Base-by-base conservation (phyloP, 2,888 invertebrate genomes). In the Drosophila maculinotata region DNA sequence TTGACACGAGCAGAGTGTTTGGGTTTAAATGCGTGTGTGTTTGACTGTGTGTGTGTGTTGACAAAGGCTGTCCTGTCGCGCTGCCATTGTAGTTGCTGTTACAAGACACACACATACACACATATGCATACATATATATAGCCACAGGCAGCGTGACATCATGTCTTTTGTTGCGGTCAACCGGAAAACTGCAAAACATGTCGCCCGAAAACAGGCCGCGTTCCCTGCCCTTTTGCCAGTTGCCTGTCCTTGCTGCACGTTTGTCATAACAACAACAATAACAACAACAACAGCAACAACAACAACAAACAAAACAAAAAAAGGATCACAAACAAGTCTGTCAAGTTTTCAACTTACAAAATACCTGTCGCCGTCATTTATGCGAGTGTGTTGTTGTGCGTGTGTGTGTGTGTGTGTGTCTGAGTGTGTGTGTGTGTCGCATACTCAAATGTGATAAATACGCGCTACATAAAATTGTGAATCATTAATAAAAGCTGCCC, bases 81-180 rank as follows among this genome's bases (percentile, higher is more conserved):
- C 86, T 86, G 79, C 87, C 78, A 74, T 77, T 78, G 70, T 79
- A 74, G 75, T 69, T 60, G 67, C 68, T 72, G 68, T 74, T 71
- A 80, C 83, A 80, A 79, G 76, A 77, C 54, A 59, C 39, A 59
- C 45, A 45, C 1, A 28, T 10, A 9, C 44, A 30, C 20, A 20
- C 4, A 4, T 20, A 20, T 20, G 4, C 2, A 20, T 20, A 20
- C 4, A 20, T 20, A 20, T 20, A 4, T 26, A 12, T 35, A 41
- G 41, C 59, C 65, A 31, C 69, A 79, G 85, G 78, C 84, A 79
- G 81, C 82, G 87, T 90, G 89, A 89, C 89, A 89, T 88, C 87
- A 88, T 89, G 89, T 89, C 89, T 90, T 90, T 90, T 90, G 90
- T 89, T 90, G 90, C 89, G 89, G 89, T 90, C 90, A 90, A 89